A percentile compares a stretch with the other conserved stretches of the same genome.
Conservation (phyloP, 92 coral and sea anemone genomes). For the Bergia sp. region DNA sequence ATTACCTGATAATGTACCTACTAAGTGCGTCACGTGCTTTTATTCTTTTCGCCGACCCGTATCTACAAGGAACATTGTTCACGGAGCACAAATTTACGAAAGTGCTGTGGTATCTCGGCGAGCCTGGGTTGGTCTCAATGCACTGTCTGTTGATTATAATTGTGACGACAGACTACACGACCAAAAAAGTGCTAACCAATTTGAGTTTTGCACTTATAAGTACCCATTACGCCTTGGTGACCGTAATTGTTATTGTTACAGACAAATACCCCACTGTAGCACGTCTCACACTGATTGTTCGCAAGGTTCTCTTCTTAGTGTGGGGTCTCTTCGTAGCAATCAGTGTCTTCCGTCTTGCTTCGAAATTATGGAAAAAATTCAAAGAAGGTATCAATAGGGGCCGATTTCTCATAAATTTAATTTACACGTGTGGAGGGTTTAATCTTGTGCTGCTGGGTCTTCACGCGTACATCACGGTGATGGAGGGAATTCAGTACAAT, state of each 20-base stretch:
- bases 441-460: not conserved
- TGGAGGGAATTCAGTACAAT: not conserved
- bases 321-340: conserved; percentile 22
- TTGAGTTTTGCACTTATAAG: not conserved
- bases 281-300: not conserved
- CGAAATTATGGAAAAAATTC: not conserved
- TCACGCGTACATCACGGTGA: not conserved
- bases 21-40: conserved; percentile 19
- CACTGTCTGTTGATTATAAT: conserved; percentile 24
- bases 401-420: not conserved
- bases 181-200: not conserved
- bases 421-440: conserved; percentile 19
- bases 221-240: conserved; percentile 15
- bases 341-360: conserved; percentile 4
- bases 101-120: conserved; percentile 39
- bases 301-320: not conserved
- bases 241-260: not conserved
- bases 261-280: conserved; percentile 4
- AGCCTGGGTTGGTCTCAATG: conserved; percentile 3
- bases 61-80: conserved; percentile 45
- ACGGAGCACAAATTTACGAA: conserved; percentile 45
- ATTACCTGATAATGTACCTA: not conserved
- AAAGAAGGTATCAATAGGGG: not conserved
- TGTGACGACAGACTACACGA: not conserved
- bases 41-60: conserved; percentile 37